phyloP scores from a whole-genome alignment of 2,888 invertebrate genomes.

The Uloborus plumipes region DNA sequence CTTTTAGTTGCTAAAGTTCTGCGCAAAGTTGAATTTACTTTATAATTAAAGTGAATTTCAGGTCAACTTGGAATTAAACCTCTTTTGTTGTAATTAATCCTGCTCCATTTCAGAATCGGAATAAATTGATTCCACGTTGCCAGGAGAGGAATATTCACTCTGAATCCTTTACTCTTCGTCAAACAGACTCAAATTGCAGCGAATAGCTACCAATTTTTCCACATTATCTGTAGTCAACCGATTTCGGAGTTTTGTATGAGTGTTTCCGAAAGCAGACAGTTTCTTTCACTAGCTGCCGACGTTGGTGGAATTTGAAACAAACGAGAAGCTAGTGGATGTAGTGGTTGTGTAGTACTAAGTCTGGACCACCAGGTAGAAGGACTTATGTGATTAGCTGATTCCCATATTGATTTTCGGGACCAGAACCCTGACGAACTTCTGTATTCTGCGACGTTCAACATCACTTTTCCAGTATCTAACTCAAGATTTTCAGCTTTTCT shows the following conservation, averaged over 20 bases:
- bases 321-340: slow-evolving; percentile 6
- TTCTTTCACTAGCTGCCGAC: slow-evolving; percentile 11
- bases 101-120: neutral
- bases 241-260: slow-evolving; percentile 3
- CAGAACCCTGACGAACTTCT: neutral
- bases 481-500: neutral
- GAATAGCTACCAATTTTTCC: slow-evolving; percentile 3
- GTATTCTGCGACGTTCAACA: slow-evolving; percentile 19
- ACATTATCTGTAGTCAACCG: slow-evolving; percentile 7
- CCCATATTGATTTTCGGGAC: slow-evolving; percentile 1
- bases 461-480: neutral
- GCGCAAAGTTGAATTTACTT: too few relatives aligned
- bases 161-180: neutral
- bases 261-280: slow-evolving; percentile 15
- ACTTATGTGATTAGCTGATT: neutral
- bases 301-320: slow-evolving; percentile 14
- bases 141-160: neutral
- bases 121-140: slow-evolving; percentile 3
- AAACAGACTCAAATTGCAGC: slow-evolving; percentile 1
- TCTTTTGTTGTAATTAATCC: neutral
- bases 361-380: slow-evolving; percentile 10
- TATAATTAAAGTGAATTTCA: too few relatives aligned
- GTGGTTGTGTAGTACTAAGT: slow-evolving; percentile 11
- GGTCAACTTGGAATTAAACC: too few relatives aligned
- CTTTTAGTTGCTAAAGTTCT: too few relatives aligned